Base-by-base conservation (phyloP, 2,888 invertebrate species). In the Tholera decimalis region DNA sequence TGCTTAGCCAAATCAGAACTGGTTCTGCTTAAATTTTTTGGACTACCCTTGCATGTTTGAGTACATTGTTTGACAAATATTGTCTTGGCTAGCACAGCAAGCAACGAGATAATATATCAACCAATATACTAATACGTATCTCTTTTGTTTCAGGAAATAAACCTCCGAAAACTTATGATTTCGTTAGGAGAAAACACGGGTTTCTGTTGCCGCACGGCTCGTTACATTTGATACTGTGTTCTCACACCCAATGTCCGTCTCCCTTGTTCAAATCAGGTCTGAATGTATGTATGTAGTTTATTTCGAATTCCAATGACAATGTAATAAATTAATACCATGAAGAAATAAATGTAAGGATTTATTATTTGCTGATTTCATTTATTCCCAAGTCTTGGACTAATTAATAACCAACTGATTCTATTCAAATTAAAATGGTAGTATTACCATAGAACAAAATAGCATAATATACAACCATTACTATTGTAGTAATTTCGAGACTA, bases 331-430 rank as follows among this genome's bases (percentile, higher is more conserved):
- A 65, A 88, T 88, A 91, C 86, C 82, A 89, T 15, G 20, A 78
- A 70, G 81, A 91, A 93, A 91, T 93, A 93, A 94, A 93, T 88
- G 74, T 93, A 94, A 93, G 92, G 79, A 85, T 93, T 93, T 93
- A 88, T 88, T 88, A 88, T 88, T 86, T 79, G 84, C 82, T 83
- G 85, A 89, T 93, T 93, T 94, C 84, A 90, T 93, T 93, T 89
- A 90, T 86, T 89, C 78, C 83, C 79, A 57, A 75, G 77, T 86
- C 83, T 72, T 67, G 46, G 54, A 62, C 62, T 69, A 61, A 64
- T 69, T 57, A 26, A 58, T 67, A 54, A 71, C 68, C 39, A 59
- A 59, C 58, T 60, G 71, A 65, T 72, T 49, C 49, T 71, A 80
- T 69, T 53, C 7, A 62, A 61, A 63, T 50, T 11, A 61, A 46